phyloP scores from a whole-genome alignment of 2,888 invertebrate species.

The Cistogaster globosa region DNA sequence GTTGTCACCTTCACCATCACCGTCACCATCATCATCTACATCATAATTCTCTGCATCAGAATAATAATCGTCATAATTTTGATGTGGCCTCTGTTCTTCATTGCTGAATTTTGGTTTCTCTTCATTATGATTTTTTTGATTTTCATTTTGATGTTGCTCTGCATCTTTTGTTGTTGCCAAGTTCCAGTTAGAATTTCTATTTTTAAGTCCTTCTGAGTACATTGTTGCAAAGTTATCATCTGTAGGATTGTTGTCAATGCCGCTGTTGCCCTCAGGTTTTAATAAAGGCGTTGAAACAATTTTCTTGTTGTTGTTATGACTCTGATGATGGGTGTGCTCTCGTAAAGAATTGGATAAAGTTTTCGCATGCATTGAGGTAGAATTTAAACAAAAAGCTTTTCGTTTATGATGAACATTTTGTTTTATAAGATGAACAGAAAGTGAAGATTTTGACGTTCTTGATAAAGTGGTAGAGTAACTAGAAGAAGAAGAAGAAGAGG shows the following conservation, averaged over 20 bases:
- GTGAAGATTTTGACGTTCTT: slow-evolving; percentile 48
- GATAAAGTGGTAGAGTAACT: slow-evolving; percentile 15
- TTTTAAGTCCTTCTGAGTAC: slow-evolving; percentile 11
- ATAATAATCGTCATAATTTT: slow-evolving; percentile 67
- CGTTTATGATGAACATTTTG: slow-evolving; percentile 11
- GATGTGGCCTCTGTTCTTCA: slow-evolving; percentile 26
- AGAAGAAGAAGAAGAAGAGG: slow-evolving; percentile 37
- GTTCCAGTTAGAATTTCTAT: slow-evolving; percentile 59
- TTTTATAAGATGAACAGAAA: slow-evolving; percentile 45
- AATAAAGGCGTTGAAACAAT: slow-evolving; percentile 60
- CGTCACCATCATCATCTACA: slow-evolving; percentile 45
- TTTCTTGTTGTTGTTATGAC: slow-evolving; percentile 31
- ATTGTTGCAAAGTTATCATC: no score
- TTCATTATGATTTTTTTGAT: slow-evolving; percentile 12
- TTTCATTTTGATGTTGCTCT: slow-evolving; percentile 27
- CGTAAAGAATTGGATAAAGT: slow-evolving; percentile 37
- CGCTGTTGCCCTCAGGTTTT: slow-evolving; percentile 20
- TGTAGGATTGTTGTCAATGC: slow-evolving; percentile 45
- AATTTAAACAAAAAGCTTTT: slow-evolving; percentile 25
- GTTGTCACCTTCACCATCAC: slow-evolving; percentile 57
- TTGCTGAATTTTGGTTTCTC: slow-evolving; percentile 54
- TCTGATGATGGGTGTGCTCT: slow-evolving; percentile 40
- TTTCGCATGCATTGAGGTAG: slow-evolving; percentile 29
- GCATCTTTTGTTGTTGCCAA: slow-evolving; percentile 36
- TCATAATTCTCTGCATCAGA: slow-evolving; percentile 43